phyloP scores from a whole-genome alignment of 2,797 vertebrate species.

The Poecilia picta region DNA sequence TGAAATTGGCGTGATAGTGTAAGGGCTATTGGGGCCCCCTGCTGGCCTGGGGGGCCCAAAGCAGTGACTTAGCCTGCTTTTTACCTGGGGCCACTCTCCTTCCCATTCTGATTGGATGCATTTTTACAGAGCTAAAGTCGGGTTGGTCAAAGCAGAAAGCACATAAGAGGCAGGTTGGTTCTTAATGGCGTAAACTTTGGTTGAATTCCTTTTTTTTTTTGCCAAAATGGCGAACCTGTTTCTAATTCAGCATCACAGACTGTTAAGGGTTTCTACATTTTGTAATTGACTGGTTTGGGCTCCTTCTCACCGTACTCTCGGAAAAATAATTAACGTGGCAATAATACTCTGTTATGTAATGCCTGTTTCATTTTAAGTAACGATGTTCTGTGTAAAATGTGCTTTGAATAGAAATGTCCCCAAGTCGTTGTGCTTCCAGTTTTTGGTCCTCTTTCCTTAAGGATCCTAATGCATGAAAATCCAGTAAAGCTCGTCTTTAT shows the following conservation, averaged over 20 bases:
- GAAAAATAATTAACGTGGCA: constrained; percentile 70
- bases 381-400: constrained; percentile 62
- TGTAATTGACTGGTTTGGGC: constrained; percentile 57
- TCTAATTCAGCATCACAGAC: constrained; percentile 59
- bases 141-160: constrained; percentile 43
- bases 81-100: not conserved
- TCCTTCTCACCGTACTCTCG: constrained; percentile 41
- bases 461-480: constrained; percentile 78
- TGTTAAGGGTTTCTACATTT: constrained; percentile 65
- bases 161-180: constrained; percentile 45
- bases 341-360: constrained; percentile 74
- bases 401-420: constrained; percentile 61
- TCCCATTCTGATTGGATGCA: not conserved
- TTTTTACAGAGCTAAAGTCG: constrained; percentile 28
- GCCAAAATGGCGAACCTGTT: constrained; percentile 39
- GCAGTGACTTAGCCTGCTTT: not conserved
- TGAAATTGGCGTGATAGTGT: not conserved
- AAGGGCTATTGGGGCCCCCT: not conserved
- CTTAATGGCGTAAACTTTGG: constrained; percentile 12
- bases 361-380: constrained; percentile 65
- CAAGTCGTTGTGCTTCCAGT: constrained; percentile 78
- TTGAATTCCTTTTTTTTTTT: constrained; percentile 24
- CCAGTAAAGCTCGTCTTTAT: constrained; percentile 41
- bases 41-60: not conserved
- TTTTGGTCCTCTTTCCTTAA: constrained; percentile 57